These are phyloP conservation scores for Pica pica DNA, from an alignment of 2,113 vertebrate species.

Conservation along the genomic window DNA sequence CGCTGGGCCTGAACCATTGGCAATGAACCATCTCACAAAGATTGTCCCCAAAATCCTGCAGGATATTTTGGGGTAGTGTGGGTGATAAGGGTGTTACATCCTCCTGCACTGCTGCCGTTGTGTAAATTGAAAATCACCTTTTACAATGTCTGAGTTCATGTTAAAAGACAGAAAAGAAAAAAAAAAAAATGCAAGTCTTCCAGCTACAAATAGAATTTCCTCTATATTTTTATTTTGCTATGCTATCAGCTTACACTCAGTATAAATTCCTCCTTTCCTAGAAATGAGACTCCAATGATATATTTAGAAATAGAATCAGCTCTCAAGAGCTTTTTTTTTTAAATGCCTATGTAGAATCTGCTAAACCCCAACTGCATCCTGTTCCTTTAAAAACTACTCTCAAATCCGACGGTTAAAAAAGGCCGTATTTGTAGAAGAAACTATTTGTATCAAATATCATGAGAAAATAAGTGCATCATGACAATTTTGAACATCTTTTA, in stretches of 20 bases:
- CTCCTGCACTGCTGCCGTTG: neutral
- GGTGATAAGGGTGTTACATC: neutral
- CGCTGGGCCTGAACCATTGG: neutral
- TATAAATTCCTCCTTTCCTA: conserved; percentile 12
- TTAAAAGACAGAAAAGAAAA: neutral
- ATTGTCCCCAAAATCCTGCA: neutral
- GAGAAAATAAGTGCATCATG: conserved; percentile 79
- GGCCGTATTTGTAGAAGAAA: conserved; percentile 69
- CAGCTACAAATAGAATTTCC: neutral
- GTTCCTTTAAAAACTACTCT: conserved; percentile 63
- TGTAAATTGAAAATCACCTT: neutral
- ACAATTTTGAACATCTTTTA: conserved; percentile 78
- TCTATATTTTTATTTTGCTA: conserved; percentile 23
- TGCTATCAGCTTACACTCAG: neutral
- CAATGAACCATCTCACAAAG: fast-evolving
- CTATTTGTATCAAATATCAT: conserved; percentile 78
- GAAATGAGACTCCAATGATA: conserved; percentile 36
- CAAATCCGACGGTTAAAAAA: conserved; percentile 56
- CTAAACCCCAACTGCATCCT: conserved; percentile 15
- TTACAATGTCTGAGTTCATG: neutral
- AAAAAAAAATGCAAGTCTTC: neutral
- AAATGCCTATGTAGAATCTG: neutral
- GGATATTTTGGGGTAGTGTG: neutral
- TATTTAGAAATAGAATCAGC: conserved; percentile 48
- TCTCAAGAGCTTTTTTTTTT: neutral